Evolutionary conservation across 2,797 vertebrate genomes (phyloP).

Genomic region (Crypturellus tataupa): DNA sequence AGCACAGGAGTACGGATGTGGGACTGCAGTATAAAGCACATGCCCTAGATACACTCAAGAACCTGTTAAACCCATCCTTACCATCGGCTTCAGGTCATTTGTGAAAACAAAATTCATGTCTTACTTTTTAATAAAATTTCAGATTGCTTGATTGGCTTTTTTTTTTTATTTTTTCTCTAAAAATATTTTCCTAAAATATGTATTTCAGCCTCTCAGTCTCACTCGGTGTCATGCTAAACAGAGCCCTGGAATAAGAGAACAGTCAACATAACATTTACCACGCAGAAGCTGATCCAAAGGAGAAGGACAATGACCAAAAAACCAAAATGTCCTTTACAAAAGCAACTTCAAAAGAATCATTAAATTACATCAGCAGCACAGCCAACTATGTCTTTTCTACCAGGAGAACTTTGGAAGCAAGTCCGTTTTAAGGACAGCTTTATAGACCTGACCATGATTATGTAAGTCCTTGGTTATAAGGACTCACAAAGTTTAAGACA

Average conservation of each 20-base stretch:
- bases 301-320: background rate
- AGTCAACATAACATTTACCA: background rate
- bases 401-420: background rate
- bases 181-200: no score
- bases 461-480: no score
- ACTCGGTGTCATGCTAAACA: background rate
- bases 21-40: background rate
- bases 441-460: background rate
- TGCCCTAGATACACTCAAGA: background rate
- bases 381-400: background rate
- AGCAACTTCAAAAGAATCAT: background rate
- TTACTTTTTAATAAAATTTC: background rate
- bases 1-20: accelerated
- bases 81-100: background rate
- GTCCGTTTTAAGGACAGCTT: background rate
- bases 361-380: background rate
- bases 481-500: no score
- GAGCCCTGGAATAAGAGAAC: background rate
- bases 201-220: background rate
- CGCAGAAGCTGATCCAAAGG: background rate
- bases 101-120: background rate
- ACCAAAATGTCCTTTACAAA: background rate
- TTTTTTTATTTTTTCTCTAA: background rate
- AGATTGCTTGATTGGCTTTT: background rate
- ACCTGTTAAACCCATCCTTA: background rate